Evolutionary conservation across 1,140 invertebrate species (phyloP).

Genomic region (Leptinotarsa texana): DNA sequence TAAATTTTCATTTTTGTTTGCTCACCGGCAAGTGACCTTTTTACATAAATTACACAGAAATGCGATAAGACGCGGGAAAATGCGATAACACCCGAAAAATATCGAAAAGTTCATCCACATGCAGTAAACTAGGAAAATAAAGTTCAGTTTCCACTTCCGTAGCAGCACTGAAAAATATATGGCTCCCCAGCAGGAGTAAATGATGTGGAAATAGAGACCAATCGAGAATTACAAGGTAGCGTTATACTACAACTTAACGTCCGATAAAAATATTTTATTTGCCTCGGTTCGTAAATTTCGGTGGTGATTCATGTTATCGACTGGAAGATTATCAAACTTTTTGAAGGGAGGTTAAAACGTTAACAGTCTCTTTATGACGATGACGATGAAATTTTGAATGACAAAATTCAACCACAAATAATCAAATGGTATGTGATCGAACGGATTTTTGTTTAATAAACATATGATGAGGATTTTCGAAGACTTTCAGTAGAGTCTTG

Average conservation of each 20-base stretch:
- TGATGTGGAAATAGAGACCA: conserved; percentile 16
- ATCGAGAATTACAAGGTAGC: conserved; percentile 19
- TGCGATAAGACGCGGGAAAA: conserved; percentile 5
- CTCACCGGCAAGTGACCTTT: conserved; percentile 7
- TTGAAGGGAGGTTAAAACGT: too few species aligned
- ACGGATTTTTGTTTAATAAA: too few species aligned
- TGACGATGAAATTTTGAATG: too few species aligned
- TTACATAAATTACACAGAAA: conserved; percentile 15
- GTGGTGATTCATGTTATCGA: neutral
- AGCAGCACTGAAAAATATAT: conserved; percentile 9
- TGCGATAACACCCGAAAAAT: conserved; percentile 11
- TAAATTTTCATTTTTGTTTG: neutral
- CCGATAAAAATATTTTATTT: conserved; percentile 18
- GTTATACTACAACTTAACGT: conserved; percentile 20
- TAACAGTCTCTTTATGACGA: too few species aligned
- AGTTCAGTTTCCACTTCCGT: conserved; percentile 14
- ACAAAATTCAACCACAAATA: too few species aligned
- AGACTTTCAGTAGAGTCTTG: too few species aligned
- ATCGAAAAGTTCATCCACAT: conserved; percentile 13
- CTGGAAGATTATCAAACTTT: too few species aligned
- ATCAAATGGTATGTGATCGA: too few species aligned
- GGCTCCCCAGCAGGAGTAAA: neutral
- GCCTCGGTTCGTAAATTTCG: neutral
- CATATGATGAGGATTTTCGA: too few species aligned
- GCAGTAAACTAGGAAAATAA: conserved; percentile 19